Base-by-base conservation (phyloP, 2,888 invertebrate species). In the Athalia circularis region DNA sequence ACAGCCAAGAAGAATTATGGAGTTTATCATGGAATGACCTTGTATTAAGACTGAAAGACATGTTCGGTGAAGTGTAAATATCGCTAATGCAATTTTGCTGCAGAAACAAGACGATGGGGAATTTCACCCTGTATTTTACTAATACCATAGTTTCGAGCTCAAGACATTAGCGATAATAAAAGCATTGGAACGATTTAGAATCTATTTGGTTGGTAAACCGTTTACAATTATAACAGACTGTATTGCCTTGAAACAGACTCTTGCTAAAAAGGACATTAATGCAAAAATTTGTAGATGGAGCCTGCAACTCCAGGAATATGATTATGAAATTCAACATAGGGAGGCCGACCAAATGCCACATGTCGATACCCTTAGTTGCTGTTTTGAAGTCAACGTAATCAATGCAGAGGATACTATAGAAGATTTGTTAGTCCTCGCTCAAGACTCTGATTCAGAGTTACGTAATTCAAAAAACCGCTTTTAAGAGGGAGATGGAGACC, bases 161-260 rank as follows among this genome's bases (percentile, higher is more conserved):
- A 84, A 85, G 67, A 80, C 84, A 0, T 79, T 85, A 5, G 85
- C 84, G 0, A 80, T 85, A 0, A 64, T 85, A 0, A 83, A 78
- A 45, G 82, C 84, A 4, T 62, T 84, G 9, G 79, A 81, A 13
- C 82, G 81, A 48, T 85, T 86, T 65, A 70, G 83, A 11, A 80
- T 84, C 1, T 85, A 86, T 78, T 62, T 86, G 8, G 54, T 82
- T 7, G 84, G 84, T 9, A 81, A 81, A 59, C 72, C 75, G 5
- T 85, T 85, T 70, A 80, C 78, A n/a, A 80, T 85, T 6, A 79
- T 85, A 7, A 85, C 81, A 6, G 85, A 85, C 78, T 84, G 84
- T 70, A 75, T 74, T 45, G 82, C 83, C 1, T 80, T 84, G 48
- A 75, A 80, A n/a, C 70, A 82, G 77, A 81, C 84, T 1, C 47